These are phyloP conservation scores for Tholera decimalis DNA, from an alignment of 2,888 invertebrate species.

Conservation along the genomic window DNA sequence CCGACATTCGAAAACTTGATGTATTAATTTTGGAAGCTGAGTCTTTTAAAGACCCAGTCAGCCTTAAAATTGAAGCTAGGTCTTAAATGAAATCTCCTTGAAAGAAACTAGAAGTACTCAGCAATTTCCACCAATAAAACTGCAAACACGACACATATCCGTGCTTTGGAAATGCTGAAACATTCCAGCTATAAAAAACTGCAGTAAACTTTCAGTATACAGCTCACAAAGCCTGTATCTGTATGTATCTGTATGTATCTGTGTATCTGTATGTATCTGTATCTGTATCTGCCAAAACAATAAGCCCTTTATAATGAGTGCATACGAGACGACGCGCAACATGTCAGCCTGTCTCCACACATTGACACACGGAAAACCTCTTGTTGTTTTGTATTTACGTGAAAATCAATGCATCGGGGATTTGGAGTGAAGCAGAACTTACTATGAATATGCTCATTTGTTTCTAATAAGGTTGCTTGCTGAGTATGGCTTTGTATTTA, in stretches of 20 bases:
- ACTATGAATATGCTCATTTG: too few relatives aligned
- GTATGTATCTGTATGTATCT: too few relatives aligned
- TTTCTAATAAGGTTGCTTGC: too few relatives aligned
- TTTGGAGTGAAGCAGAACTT: neutral
- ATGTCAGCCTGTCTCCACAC: constrained; percentile 6
- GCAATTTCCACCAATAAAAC: neutral
- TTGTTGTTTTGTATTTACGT: neutral
- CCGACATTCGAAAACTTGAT: too few relatives aligned
- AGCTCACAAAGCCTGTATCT: neutral
- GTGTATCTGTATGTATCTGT: too few relatives aligned
- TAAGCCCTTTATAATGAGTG: constrained; percentile 49
- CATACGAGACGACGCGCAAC: constrained; percentile 6
- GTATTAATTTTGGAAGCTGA: too few relatives aligned
- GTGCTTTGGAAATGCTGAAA: neutral
- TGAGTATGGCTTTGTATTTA: too few relatives aligned
- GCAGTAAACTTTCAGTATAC: neutral
- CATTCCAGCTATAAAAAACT: neutral
- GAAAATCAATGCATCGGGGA: neutral
- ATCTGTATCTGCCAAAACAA: neutral
- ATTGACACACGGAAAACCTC: constrained; percentile 26
- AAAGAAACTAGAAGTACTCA: too few relatives aligned
- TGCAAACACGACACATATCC: neutral
- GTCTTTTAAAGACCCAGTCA: too few relatives aligned
- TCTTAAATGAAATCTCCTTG: too few relatives aligned
- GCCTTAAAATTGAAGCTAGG: too few relatives aligned